Evolutionary conservation across 2,113 vertebrate species (phyloP), one percentile per base, ranked within the genome.

Genomic region (Anoura caudifer): DNA sequence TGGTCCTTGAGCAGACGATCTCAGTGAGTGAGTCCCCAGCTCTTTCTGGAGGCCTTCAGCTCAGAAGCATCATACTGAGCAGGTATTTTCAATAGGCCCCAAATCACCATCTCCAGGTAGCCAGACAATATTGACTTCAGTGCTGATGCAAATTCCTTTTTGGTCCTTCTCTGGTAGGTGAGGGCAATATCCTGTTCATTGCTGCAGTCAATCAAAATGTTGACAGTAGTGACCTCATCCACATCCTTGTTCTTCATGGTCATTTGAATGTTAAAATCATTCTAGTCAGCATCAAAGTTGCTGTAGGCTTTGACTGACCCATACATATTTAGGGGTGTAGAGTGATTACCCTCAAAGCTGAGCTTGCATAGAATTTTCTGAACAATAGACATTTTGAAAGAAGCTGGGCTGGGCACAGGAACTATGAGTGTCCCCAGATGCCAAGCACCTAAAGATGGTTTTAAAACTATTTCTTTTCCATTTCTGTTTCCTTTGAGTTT

Each of bases 161-260:
- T 99, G 83, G 98, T 97, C 93, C 93, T 97, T 94, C 93, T 99
- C 94, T 99, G 99, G 95, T 99, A 99, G 2, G 99, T 98, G 67
- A 99, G 99, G n/a, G 99, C 99, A 4, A 99, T 99, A 4, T 99
- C 99, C 97, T 99, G 99, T 0, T 98, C 83, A 63, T 99, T 99
- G 95, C 98, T 99, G 77, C 99, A 98, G 95, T 99, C 99, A 75
- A 99, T 99, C 93, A 99, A 97, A 33, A 99, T 97, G 73, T 99
- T 99, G 94, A 99, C 98, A 65, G 99, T 99, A 96, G 99, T 99
- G 94, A 99, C 98, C 93, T 99, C 99, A 88, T 99, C 99, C 97
- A 99, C 99, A 92, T 99, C 99, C 99, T 85, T 19, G 85, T 97
- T 99, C 98, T 99, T 99, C 98, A 99, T 99, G 89, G 99, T 99